A percentile compares a stretch with the other conserved stretches of the same genome.
Evolutionary conservation across 2,888 invertebrate species (phyloP).

Genomic region (Lacanobia wlatinum): DNA sequence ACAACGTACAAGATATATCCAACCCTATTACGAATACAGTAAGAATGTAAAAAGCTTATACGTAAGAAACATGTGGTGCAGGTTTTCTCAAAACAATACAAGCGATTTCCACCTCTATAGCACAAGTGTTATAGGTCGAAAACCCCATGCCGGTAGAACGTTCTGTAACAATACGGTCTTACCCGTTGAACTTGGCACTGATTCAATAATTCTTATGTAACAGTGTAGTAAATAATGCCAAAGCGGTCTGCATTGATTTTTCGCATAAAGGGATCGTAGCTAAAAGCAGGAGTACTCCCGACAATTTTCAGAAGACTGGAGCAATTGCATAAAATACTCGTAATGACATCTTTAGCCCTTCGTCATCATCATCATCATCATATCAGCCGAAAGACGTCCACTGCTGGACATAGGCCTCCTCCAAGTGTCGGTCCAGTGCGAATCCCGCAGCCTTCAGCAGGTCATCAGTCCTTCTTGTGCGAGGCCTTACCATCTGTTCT

Average conservation of each 20-base stretch:
- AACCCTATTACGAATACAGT: not conserved
- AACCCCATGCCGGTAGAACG: not conserved
- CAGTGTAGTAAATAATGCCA: constrained; percentile 16
- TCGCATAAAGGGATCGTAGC: not conserved
- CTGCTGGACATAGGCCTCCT: too few species aligned
- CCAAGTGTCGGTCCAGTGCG: too few species aligned
- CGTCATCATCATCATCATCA: too few species aligned
- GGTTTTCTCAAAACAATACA: not conserved
- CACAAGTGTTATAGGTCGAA: not conserved
- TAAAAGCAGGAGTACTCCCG: too few species aligned
- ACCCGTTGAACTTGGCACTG: constrained; percentile 56
- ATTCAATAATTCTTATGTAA: constrained; percentile 53
- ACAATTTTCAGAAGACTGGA: too few species aligned
- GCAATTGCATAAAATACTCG: too few species aligned
- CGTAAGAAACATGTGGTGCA: not conserved
- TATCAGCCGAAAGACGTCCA: too few species aligned
- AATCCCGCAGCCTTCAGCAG: too few species aligned
- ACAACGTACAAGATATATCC: constrained; percentile 7
- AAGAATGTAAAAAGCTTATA: constrained; percentile 13
- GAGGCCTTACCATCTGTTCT: too few species aligned
- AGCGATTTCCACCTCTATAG: constrained; percentile 13
- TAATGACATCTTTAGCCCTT: too few species aligned
- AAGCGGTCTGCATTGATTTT: constrained; percentile 24
- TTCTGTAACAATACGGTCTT: constrained; percentile 2
- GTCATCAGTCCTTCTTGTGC: too few species aligned